A percentile compares a stretch with the other conserved stretches of the same genome.
phyloP scores from a whole-genome alignment of 2,797 vertebrate species.

The Phyllotis vaccarum region DNA sequence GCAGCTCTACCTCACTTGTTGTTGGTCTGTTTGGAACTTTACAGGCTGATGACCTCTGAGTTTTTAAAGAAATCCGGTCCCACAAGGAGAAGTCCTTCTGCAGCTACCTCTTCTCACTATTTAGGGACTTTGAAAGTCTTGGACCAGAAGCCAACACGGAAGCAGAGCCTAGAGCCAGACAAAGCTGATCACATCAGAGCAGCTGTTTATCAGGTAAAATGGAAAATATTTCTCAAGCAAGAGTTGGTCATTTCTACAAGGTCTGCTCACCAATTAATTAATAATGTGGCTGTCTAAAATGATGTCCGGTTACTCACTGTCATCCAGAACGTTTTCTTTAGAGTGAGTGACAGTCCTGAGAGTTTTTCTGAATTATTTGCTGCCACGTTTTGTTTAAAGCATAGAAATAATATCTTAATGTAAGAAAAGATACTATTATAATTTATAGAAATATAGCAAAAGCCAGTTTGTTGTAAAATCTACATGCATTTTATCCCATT shows the following conservation, averaged over 20 bases:
- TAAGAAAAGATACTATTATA: background rate
- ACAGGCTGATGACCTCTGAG: slow-evolving; percentile 87
- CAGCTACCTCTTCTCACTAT: slow-evolving; percentile 90
- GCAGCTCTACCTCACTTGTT: background rate
- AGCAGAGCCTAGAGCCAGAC: slow-evolving; percentile 86
- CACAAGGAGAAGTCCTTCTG: slow-evolving; percentile 78
- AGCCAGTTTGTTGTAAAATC: background rate
- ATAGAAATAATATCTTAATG: slow-evolving; percentile 21
- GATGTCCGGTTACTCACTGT: background rate
- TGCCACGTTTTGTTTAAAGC: background rate
- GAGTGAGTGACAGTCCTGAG: background rate
- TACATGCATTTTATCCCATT: background rate
- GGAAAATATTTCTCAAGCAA: background rate
- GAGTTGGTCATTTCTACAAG: background rate
- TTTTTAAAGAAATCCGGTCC: slow-evolving; percentile 84
- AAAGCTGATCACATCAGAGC: slow-evolving; percentile 92
- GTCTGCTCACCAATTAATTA: background rate
- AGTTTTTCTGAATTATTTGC: background rate
- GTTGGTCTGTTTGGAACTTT: slow-evolving; percentile 73
- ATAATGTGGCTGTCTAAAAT: background rate
- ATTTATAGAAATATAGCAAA: slow-evolving; percentile 14
- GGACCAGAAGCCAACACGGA: slow-evolving; percentile 88
- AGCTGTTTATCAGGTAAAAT: slow-evolving; percentile 94
- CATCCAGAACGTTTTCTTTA: background rate
- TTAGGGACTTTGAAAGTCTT: slow-evolving; percentile 93